Percentiles rank a stretch among this genome's conserved stretches.
Conservation (phyloP, 2,888 invertebrate genomes). For the Ormyrus labotus region DNA sequence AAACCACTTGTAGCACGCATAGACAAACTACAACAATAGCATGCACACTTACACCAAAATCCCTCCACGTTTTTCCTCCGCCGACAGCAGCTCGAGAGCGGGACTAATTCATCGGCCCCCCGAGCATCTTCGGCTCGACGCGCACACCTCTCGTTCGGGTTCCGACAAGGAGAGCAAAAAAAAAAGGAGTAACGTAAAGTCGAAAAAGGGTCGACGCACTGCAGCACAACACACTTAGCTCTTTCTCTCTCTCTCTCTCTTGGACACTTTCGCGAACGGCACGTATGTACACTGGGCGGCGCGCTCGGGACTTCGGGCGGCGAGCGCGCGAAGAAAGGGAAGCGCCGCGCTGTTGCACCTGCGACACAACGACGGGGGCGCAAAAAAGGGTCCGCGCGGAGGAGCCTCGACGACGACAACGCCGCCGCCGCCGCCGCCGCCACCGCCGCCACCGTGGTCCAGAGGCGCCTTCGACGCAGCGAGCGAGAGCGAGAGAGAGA, state of each 20-base stretch:
- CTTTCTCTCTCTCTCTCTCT: too few species aligned
- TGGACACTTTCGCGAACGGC: too few species aligned
- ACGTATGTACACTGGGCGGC: background rate
- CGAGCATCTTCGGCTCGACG: too few species aligned
- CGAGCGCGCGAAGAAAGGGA: background rate
- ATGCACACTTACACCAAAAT: constrained; percentile 28
- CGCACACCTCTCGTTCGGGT: too few species aligned
- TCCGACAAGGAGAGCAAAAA: too few species aligned
- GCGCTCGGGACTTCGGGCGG: background rate
- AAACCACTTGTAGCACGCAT: background rate
- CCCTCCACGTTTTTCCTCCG: constrained; percentile 1
- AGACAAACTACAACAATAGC: background rate
- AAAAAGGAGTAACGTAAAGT: too few species aligned
- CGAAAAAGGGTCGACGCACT: too few species aligned
- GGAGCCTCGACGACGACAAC: constrained; percentile 3
- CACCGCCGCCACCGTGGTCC: constrained; percentile 9
- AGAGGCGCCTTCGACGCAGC: constrained; percentile 13
- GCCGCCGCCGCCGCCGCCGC: constrained; percentile 11
- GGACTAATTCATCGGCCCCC: too few species aligned
- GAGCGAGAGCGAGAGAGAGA: background rate
- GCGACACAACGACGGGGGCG: background rate
- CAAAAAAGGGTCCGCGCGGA: constrained; percentile 1
- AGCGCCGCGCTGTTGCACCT: constrained; percentile 10
- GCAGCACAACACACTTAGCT: too few species aligned
- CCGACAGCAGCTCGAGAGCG: background rate